Evolutionary conservation across 2,797 vertebrate species (phyloP), one percentile per base, ranked within the genome.

Genomic region (Mormyrus hasselquistii): DNA sequence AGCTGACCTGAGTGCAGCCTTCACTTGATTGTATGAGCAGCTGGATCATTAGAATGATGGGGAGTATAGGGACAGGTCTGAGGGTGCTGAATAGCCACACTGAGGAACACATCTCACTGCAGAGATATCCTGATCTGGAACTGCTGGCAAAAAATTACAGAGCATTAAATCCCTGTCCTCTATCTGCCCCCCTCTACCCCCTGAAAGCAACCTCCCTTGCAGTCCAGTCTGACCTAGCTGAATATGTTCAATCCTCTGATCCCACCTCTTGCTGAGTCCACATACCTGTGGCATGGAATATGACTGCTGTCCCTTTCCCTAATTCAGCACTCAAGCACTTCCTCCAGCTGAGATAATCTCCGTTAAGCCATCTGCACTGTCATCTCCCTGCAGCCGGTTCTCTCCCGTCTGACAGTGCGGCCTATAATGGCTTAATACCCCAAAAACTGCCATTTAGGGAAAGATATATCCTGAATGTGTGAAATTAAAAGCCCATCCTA

Each of bases 261-360:
- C 92, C 90, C 91, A 91, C 0, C 0, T 88, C 88, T 87, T 89
- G 92, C 93, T 89, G 89, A 89, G 92, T 90, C 94, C 93, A 94
- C 94, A 94, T 92, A 94, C 92, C 93, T 89, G 91, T 90, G 92
- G 94, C 90, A 92, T 92, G 92, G 96, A 94, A 94, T 92, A 92
- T 93, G 93, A 92, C 19, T 0, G 0, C 8, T 91, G 91, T 90
- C 93, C 88, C 10, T 92, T 93, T 91, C 19, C 90, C 87, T 90
- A 69, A 90, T 92, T 94, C 93, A 90, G 92, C 90, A 92, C 94
- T 94, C 90, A 89, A 95, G 94, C 88, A 93, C 92, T 90, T 91
- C 93, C 92, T 94, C 96, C 96, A 92, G 95, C 96, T 94, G 96
- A 88, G 96, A 95, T 95, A 96, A 97, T 97, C 96, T 96, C 95